Base-by-base conservation (phyloP, 2,797 vertebrate genomes). In the Etheostoma nigrum region DNA sequence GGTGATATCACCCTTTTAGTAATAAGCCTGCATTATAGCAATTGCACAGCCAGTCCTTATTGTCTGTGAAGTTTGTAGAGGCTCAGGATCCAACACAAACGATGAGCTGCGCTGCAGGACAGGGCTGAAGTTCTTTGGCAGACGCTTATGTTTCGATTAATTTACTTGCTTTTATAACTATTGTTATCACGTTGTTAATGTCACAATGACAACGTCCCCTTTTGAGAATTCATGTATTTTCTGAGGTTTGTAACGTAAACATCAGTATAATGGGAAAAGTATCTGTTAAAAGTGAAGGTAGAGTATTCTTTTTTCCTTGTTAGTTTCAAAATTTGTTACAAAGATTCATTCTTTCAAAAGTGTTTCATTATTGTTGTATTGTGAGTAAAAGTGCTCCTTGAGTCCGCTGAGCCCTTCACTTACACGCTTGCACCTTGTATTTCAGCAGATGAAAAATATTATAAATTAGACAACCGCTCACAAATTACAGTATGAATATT, bases 1-100 rank as follows among this genome's bases (percentile, higher is more conserved):
- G 84, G 84, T 91, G 88, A 91, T 89, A 86, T 91, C 89, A 89
- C 86, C 77, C 72, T 52, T 78, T 81, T 23, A 82, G 83, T 79
- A 79, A 86, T 72, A 81, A 45, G 77, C 78, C 81, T 76, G 77
- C 83, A 74, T 89, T 86, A 70, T 77, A 76, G 85, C 83, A 68
- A 25, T 85, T 72, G 71, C 19, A 79, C 76, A 74, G 73, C 80
- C 66, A 78, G 70, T 18, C 1, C 69, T 90, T 78, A 92, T 86
- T 91, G 88, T 88, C 76, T 80, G 63, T 82, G 83, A 90, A 83
- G 90, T 88, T 86, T 89, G 65, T 65, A 11, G 72, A 72, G 66
- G 72, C 53, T 11, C 23, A 1, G 27, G 27, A 80, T 87, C 89
- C 85, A 90, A 89, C 75, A 77, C 76, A 81, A 86, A 89, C 76